phyloP scores from a whole-genome alignment of 2,888 invertebrate species.

The Hemicrepidius hirtus region DNA sequence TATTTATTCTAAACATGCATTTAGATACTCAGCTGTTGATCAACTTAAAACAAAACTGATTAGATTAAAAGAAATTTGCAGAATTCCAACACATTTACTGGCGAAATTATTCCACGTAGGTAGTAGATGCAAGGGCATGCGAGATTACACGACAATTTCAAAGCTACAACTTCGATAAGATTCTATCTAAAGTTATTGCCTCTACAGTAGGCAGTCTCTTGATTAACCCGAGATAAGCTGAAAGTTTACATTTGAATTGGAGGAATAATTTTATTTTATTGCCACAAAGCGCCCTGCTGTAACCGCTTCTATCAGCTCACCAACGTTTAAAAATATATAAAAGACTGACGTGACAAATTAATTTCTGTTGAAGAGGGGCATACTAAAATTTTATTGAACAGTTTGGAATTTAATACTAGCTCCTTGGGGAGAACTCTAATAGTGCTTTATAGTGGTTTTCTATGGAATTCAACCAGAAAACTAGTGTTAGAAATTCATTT shows the following conservation, averaged over 20 bases:
- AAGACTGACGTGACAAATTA: slow-evolving; percentile 50
- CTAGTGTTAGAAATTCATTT: background rate
- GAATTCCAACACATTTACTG: background rate
- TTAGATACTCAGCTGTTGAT: too few species aligned
- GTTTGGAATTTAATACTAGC: slow-evolving; percentile 1
- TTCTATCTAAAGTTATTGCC: slow-evolving; percentile 50
- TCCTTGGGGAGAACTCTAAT: slow-evolving; percentile 25
- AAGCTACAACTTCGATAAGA: slow-evolving; percentile 50
- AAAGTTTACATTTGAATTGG: slow-evolving; percentile 52
- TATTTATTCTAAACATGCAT: too few species aligned
- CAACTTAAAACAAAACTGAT: background rate
- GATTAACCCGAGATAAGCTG: slow-evolving; percentile 52
- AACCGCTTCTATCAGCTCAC: slow-evolving; percentile 36
- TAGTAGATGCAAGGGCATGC: slow-evolving; percentile 26
- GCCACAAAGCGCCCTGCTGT: slow-evolving; percentile 43
- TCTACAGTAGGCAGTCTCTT: slow-evolving; percentile 49
- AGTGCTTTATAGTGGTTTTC: slow-evolving; percentile 20
- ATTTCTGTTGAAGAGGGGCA: slow-evolving; percentile 39
- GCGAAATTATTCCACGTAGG: slow-evolving; percentile 18
- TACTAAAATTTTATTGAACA: slow-evolving; percentile 42
- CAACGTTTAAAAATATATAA: slow-evolving; percentile 45
- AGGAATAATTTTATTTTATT: slow-evolving; percentile 53
- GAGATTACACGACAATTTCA: slow-evolving; percentile 48
- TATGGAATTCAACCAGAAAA: slow-evolving; percentile 1
- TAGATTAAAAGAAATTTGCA: background rate